Base-by-base conservation (phyloP, 1,140 invertebrate genomes). In the Chymomyza costata region DNA sequence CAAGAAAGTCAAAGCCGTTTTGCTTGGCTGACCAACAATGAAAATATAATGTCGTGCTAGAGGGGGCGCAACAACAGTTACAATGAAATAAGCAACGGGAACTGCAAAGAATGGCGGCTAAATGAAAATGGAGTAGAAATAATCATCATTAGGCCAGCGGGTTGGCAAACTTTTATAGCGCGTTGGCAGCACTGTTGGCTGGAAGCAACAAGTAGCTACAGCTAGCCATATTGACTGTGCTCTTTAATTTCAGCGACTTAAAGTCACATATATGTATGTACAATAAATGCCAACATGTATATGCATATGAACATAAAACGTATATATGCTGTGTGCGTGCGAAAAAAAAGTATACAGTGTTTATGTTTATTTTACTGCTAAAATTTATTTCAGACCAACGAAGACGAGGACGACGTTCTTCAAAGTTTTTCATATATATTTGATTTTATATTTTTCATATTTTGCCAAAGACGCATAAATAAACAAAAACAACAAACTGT, bases 21-120 rank as follows among this genome's bases (percentile, higher is more conserved):
- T 73, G 73, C 73, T 78, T 78, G 73, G 73, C 67, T 80, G 73
- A 51, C 64, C 73, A 78, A 78, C 73, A 78, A 78, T 78, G 67
- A 80, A 73, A 73, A 80, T 66, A 70, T 78, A 60, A 68, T 78
- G 67, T 70, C 66, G 47, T 69, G 19, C 19, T 21, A 17, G 31
- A 18, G 17, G 21, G n/a, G 25, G 10, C 25, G 25, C 14, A 31
- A 18, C 28, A 34, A 43, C 37, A 19, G 25, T 25, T 10, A 28
- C 5, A 10, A 5, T 6, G 25, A 28, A 28, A 10, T 28, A 28
- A 8, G 15, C 17, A 30, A 30, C 18, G 45, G 32, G 15, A 69
- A 55, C 30, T 14, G 8, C 21, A 69, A 64, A 60, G 51, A 68
- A 63, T 56, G 37, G 48, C 55, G 50, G 31, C 63, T 64, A 71